Evolutionary conservation across 2,888 invertebrate genomes (phyloP).

Genomic region (Ceraclea dissimilis): DNA sequence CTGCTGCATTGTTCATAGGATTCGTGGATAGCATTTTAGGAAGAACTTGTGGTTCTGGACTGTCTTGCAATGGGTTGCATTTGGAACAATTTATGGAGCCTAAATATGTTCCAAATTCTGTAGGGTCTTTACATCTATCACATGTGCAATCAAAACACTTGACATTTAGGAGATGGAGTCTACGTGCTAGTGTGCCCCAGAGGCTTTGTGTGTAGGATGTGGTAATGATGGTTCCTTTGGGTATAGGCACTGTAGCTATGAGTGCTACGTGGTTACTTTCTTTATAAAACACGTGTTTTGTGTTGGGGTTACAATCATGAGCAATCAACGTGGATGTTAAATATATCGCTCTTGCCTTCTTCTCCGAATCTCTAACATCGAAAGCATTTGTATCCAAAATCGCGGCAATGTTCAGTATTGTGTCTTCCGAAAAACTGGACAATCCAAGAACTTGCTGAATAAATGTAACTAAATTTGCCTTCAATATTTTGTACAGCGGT

Average conservation of each 20-base stretch:
- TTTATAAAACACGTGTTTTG: slow-evolving; percentile 57
- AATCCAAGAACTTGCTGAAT: slow-evolving; percentile 50
- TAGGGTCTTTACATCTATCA: slow-evolving; percentile 58
- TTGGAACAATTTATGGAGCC: slow-evolving; percentile 58
- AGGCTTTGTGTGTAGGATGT: slow-evolving; percentile 65
- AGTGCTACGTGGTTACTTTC: slow-evolving; percentile 54
- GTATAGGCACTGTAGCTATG: slow-evolving; percentile 56
- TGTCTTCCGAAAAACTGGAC: slow-evolving; percentile 46
- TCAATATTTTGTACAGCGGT: slow-evolving; percentile 51
- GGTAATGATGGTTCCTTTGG: slow-evolving; percentile 58
- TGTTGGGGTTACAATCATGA: slow-evolving; percentile 67
- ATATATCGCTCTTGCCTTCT: slow-evolving; percentile 56
- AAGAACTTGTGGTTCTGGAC: slow-evolving; percentile 17
- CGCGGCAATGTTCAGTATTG: slow-evolving; percentile 55
- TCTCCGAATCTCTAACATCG: slow-evolving; percentile 51
- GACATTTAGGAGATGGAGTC: slow-evolving; percentile 50
- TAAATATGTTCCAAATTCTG: slow-evolving; percentile 57
- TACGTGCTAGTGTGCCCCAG: slow-evolving; percentile 59
- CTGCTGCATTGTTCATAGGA: slow-evolving; percentile 50
- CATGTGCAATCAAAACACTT: slow-evolving; percentile 68
- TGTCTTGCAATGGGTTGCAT: slow-evolving; percentile 46
- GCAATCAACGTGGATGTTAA: slow-evolving; percentile 60
- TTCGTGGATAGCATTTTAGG: slow-evolving; percentile 51
- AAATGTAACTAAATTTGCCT: slow-evolving; percentile 55
- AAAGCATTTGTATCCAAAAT: slow-evolving; percentile 66